A percentile compares a stretch with the other conserved stretches of the same genome.
Evolutionary conservation across 2,888 invertebrate genomes (phyloP).

Genomic region (Cryptocheilus praepositus): DNA sequence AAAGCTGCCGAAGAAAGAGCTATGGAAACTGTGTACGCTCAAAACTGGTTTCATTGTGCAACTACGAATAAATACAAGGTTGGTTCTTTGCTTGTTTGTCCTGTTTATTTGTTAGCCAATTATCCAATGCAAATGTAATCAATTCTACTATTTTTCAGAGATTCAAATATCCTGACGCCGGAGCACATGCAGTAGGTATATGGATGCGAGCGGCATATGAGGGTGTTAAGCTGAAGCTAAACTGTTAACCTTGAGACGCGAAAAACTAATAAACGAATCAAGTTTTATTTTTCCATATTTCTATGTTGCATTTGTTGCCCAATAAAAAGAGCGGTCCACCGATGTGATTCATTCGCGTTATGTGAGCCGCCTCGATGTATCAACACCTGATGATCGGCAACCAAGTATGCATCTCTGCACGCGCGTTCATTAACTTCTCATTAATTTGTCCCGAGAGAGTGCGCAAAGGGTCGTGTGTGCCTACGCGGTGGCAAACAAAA

Average conservation of each 20-base stretch:
- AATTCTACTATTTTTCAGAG: constrained; percentile 25
- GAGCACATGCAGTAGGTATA: constrained; percentile 78
- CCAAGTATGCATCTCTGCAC: too few relatives aligned
- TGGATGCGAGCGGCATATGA: constrained; percentile 78
- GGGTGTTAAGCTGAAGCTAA: constrained; percentile 70
- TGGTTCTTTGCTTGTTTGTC: not conserved
- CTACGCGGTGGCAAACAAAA: too few relatives aligned
- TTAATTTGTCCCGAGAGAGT: too few relatives aligned
- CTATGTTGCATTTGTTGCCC: too few relatives aligned
- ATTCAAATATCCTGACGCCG: constrained; percentile 77
- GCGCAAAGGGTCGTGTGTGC: too few relatives aligned
- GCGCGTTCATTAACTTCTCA: too few relatives aligned
- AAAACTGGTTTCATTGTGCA: not conserved
- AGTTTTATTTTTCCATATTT: too few relatives aligned
- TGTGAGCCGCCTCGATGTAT: too few relatives aligned
- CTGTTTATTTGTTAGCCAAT: not conserved
- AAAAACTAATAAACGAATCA: too few relatives aligned
- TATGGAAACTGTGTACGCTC: constrained; percentile 36
- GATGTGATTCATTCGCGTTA: too few relatives aligned
- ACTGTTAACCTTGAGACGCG: not conserved
- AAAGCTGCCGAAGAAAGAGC: constrained; percentile 71
- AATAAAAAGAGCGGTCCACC: too few relatives aligned
- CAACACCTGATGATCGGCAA: too few relatives aligned
- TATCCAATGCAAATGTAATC: not conserved
- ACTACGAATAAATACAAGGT: constrained; percentile 12